Evolutionary conservation across 2,113 vertebrate species (phyloP).

Genomic region (Cebus imitator): DNA sequence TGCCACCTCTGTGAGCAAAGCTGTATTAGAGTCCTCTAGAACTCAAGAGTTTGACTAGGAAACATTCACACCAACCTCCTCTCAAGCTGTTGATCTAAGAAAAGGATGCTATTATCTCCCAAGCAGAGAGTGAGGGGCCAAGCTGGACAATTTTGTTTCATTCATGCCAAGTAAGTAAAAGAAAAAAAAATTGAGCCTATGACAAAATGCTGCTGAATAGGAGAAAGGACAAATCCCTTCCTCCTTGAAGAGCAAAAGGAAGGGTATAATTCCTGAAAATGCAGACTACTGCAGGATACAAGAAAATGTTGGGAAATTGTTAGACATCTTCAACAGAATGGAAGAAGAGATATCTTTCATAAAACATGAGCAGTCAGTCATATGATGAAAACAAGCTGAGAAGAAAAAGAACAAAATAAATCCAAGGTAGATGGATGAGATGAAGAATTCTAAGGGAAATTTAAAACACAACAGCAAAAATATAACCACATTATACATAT

Average conservation of each 20-base stretch:
- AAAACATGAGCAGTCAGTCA: slow-evolving; percentile 8
- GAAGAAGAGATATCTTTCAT: slow-evolving; percentile 13
- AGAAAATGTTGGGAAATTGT: not conserved
- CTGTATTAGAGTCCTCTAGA: not conserved
- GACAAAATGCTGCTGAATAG: not conserved
- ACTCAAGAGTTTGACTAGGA: slow-evolving; percentile 34
- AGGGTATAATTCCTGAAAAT: not conserved
- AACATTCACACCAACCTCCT: slow-evolving; percentile 29
- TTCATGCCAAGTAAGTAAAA: slow-evolving; percentile 29
- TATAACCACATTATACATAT: not conserved
- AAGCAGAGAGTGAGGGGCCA: not conserved
- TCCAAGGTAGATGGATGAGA: not conserved
- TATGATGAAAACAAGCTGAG: not conserved
- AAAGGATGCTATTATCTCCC: slow-evolving; percentile 1
- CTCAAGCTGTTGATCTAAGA: slow-evolving; percentile 36
- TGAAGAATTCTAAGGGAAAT: slow-evolving; percentile 33
- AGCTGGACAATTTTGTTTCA: slow-evolving; percentile 25
- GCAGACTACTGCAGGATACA: not conserved
- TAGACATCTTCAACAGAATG: not conserved
- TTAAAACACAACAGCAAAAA: not conserved
- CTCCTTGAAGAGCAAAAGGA: not conserved
- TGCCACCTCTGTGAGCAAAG: not conserved
- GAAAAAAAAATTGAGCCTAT: not conserved
- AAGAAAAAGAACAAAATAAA: not conserved
- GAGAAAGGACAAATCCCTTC: not conserved